Conservation (phyloP, 1,140 invertebrate species). For the Chironomus striatipennis region DNA sequence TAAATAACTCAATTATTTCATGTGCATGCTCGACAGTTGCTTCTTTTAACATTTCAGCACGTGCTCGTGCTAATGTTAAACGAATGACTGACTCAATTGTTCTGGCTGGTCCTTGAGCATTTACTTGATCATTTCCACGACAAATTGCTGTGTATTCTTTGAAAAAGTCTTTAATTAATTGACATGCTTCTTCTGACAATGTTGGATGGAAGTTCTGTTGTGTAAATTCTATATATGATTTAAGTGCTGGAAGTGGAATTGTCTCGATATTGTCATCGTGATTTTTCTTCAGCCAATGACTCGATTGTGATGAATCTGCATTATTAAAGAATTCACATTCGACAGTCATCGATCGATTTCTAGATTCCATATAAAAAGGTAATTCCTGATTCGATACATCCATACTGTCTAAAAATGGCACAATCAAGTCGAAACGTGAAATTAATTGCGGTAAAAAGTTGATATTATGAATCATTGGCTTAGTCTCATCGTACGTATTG, state of each 20-base stretch:
- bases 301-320: neutral
- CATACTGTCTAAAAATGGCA: slow-evolving; percentile 81
- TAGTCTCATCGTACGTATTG: slow-evolving; percentile 80
- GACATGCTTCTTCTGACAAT: slow-evolving; percentile 59
- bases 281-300: slow-evolving; percentile 47
- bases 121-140: slow-evolving; percentile 44
- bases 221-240: slow-evolving; percentile 89
- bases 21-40: slow-evolving; percentile 71
- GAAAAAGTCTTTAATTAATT: slow-evolving; percentile 72
- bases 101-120: slow-evolving; percentile 67
- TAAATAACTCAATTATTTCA: slow-evolving; percentile 80
- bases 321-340: neutral
- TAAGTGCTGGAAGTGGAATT: slow-evolving; percentile 64
- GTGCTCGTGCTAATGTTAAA: slow-evolving; percentile 80
- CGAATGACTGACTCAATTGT: slow-evolving; percentile 84
- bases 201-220: slow-evolving; percentile 79
- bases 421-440: slow-evolving; percentile 89
- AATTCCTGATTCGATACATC: slow-evolving; percentile 41
- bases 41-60: slow-evolving; percentile 70
- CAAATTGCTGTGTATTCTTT: slow-evolving; percentile 62
- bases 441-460: slow-evolving; percentile 76
- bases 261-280: slow-evolving; percentile 55
- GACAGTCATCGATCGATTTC: slow-evolving; percentile 27
- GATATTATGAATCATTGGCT: slow-evolving; percentile 85
- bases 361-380: slow-evolving; percentile 32